phyloP scores from a whole-genome alignment of 2,797 vertebrate species.

The Coranthus polyacanthus region DNA sequence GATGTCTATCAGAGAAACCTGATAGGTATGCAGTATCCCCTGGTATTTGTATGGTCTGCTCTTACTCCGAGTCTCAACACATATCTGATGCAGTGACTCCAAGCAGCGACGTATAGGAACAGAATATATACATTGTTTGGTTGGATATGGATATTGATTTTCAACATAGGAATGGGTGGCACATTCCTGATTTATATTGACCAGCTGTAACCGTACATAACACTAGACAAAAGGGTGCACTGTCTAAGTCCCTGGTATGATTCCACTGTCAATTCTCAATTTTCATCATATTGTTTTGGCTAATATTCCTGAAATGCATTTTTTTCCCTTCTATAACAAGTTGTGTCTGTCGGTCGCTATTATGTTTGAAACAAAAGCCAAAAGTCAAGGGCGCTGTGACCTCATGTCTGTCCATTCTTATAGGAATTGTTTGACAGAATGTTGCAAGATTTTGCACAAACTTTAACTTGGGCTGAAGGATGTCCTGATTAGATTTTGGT shows the following conservation, averaged over 20 bases:
- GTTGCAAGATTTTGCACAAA: too few species aligned
- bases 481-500: too few species aligned
- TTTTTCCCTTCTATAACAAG: too few species aligned
- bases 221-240: not conserved
- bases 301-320: too few species aligned
- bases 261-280: not conserved
- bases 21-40: conserved; percentile 38
- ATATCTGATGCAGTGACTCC: not conserved
- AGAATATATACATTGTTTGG: not conserved
- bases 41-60: conserved; percentile 38
- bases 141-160: not conserved
- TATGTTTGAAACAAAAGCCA: too few species aligned
- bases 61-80: conserved; percentile 22
- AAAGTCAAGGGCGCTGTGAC: too few species aligned
- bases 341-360: too few species aligned
- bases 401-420: too few species aligned
- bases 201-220: not conserved
- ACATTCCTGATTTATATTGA: conserved; percentile 11
- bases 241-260: not conserved
- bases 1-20: conserved; percentile 70
- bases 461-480: too few species aligned
- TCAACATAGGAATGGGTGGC: not conserved
- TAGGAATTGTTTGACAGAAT: too few species aligned
- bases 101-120: not conserved
- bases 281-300: too few species aligned